phyloP scores from a whole-genome alignment of 2,888 invertebrate species.

The Hyles lineata region DNA sequence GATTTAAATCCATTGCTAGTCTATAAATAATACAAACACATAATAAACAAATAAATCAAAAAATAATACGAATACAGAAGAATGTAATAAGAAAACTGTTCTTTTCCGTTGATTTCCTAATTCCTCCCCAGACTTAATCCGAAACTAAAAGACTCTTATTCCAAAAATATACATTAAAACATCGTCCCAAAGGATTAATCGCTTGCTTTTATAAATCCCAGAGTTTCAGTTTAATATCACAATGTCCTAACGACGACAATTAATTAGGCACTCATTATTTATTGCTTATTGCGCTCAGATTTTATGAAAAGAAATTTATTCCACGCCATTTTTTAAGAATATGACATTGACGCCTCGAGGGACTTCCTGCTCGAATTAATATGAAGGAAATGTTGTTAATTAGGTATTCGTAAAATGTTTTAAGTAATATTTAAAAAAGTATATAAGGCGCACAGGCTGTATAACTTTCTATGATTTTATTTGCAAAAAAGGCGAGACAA shows the following conservation, averaged over 20 bases:
- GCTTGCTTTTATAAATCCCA: constrained; percentile 37
- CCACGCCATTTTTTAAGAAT: constrained; percentile 23
- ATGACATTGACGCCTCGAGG: background rate
- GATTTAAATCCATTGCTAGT: no score
- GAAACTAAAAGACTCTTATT: background rate
- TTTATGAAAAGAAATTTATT: constrained; percentile 26
- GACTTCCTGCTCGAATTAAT: background rate
- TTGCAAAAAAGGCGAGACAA: no score
- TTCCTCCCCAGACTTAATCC: background rate
- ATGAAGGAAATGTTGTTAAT: background rate
- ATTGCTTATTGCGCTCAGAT: constrained; percentile 37
- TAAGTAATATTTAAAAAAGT: background rate
- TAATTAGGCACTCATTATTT: constrained; percentile 44
- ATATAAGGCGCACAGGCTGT: no score
- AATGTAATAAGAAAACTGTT: background rate
- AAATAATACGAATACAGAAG: background rate
- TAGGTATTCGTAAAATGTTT: background rate
- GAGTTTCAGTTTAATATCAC: constrained; percentile 43
- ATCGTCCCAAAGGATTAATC: constrained; percentile 23
- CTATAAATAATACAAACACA: no score
- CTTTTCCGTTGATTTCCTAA: background rate
- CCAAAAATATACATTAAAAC: constrained; percentile 4
- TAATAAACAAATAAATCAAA: no score
- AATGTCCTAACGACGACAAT: constrained; percentile 36
- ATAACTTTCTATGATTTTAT: no score